These are phyloP conservation scores for Ascidia mentula DNA, from an alignment of 23 tunicate genomes.

Conservation along the genomic window DNA sequence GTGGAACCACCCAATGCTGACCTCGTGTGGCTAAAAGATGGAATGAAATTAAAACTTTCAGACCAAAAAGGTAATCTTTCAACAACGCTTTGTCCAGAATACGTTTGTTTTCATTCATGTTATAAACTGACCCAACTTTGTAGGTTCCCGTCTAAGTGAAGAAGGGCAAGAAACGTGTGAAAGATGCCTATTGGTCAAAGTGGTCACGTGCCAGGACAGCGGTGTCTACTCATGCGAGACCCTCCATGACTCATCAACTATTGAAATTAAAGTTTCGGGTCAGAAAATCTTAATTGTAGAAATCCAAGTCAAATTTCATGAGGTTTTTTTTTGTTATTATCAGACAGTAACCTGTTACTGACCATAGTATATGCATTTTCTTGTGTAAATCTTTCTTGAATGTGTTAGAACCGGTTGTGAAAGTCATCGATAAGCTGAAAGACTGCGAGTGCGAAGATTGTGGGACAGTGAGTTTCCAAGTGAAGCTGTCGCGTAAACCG, in stretches of 20 bases:
- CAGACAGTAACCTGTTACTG: neutral
- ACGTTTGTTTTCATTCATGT: neutral
- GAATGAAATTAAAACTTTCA: neutral
- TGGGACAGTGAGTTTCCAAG: constrained; percentile 34
- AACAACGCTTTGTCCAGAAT: no score
- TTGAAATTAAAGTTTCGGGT: constrained; percentile 28
- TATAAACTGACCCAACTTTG: neutral
- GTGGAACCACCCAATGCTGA: constrained; percentile 15
- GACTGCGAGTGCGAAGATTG: constrained; percentile 16
- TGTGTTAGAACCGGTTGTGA: constrained; percentile 26
- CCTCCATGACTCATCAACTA: constrained; percentile 22
- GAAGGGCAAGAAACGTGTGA: neutral
- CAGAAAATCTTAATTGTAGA: neutral
- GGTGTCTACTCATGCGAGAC: constrained; percentile 56
- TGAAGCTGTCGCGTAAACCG: constrained; percentile 22
- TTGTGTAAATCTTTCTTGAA: neutral
- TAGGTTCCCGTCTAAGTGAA: neutral
- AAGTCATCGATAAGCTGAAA: neutral
- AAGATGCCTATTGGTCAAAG: neutral
- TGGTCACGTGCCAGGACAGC: constrained; percentile 21
- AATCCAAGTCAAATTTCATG: neutral
- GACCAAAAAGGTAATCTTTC: neutral
- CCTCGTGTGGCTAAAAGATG: constrained; percentile 37
- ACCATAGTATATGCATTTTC: no score
- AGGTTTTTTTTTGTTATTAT: neutral